Evolutionary conservation across 2,797 vertebrate species (phyloP).

Genomic region (Podargus strigoides): DNA sequence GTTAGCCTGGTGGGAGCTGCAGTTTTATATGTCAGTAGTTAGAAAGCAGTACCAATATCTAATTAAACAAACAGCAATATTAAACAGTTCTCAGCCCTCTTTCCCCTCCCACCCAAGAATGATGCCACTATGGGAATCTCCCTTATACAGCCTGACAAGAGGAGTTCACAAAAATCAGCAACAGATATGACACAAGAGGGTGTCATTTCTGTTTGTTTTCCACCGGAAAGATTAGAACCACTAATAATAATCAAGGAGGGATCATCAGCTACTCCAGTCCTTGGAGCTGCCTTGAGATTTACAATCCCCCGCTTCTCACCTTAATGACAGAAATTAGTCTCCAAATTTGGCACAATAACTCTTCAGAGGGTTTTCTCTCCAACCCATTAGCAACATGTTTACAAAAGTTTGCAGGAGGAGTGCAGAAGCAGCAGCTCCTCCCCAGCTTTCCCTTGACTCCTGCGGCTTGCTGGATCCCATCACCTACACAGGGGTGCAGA

Average conservation of each 20-base stretch:
- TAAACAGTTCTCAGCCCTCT: background rate
- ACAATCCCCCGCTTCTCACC: conserved; percentile 17
- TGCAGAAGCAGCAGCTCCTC: background rate
- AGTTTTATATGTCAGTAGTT: background rate
- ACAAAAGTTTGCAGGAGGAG: background rate
- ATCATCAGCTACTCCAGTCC: background rate
- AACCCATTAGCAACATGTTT: background rate
- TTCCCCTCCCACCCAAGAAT: background rate
- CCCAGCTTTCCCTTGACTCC: background rate
- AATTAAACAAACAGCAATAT: background rate
- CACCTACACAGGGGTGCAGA: background rate
- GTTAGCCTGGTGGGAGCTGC: background rate
- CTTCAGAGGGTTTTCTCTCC: conserved; percentile 24
- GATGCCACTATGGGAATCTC: conserved; percentile 3
- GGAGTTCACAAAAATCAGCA: conserved; percentile 16
- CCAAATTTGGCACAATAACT: conserved; percentile 26
- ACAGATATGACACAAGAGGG: conserved; percentile 4
- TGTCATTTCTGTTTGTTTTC: conserved; percentile 4
- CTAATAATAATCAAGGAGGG: conserved; percentile 23
- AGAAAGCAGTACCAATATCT: background rate
- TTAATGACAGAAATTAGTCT: conserved; percentile 47
- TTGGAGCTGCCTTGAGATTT: conserved; percentile 14
- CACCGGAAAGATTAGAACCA: conserved; percentile 11
- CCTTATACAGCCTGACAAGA: background rate
- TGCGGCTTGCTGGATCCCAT: background rate